phyloP scores from a whole-genome alignment of 64 coral and sea anemone species.

The Porites lutea region DNA sequence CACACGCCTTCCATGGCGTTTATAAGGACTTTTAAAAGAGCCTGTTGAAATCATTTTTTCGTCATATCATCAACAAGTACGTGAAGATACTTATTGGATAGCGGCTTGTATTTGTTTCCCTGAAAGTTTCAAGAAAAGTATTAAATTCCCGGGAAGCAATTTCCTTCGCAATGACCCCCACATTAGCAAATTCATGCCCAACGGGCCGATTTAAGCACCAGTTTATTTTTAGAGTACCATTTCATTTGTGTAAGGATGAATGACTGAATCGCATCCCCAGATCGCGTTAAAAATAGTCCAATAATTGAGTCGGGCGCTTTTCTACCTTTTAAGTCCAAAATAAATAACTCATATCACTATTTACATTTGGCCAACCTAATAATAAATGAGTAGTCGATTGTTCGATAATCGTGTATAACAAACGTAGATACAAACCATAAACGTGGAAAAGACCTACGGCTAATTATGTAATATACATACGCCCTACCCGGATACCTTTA shows the following conservation, averaged over 20 bases:
- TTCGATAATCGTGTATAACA: slow-evolving; percentile 35
- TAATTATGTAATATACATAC: no score
- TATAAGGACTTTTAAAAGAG: slow-evolving; percentile 24
- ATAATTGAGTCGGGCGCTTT: slow-evolving; percentile 6
- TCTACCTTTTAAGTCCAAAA: slow-evolving; percentile 19
- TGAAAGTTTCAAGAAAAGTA: slow-evolving; percentile 12
- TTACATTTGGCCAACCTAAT: slow-evolving; percentile 43
- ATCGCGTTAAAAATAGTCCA: slow-evolving; percentile 25
- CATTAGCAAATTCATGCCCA: slow-evolving; percentile 4
- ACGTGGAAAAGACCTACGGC: no score
- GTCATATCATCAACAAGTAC: slow-evolving; percentile 33
- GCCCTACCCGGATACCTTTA: no score
- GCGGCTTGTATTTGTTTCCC: not conserved
- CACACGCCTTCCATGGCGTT: not conserved
- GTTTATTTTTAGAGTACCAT: slow-evolving; percentile 28
- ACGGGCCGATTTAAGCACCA: not conserved
- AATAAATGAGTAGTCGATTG: slow-evolving; percentile 38
- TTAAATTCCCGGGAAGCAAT: slow-evolving; percentile 21
- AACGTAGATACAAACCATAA: not conserved
- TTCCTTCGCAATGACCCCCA: not conserved
- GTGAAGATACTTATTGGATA: not conserved
- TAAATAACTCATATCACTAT: slow-evolving; percentile 52
- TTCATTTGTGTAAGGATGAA: not conserved
- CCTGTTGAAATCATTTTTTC: slow-evolving; percentile 43
- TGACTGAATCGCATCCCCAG: no score